Base-by-base conservation (phyloP, 1,140 invertebrate genomes). In the Drosophila lacteicornis region DNA sequence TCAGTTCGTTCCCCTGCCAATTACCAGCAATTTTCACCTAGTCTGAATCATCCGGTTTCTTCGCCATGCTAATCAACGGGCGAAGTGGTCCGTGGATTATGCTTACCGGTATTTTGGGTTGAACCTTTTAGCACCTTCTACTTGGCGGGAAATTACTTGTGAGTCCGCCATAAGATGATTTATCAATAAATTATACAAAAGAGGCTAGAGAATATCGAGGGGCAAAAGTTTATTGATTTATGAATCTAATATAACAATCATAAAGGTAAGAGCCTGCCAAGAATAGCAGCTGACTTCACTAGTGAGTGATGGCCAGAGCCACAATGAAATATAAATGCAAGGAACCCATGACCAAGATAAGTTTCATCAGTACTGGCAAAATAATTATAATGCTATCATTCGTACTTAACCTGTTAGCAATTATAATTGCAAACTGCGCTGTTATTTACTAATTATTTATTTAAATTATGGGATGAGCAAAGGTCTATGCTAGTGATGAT, bases 21-120 rank as follows among this genome's bases (percentile, higher is more conserved):
- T 61, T 59, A 80, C 65, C 63, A 7, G 42, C 58, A 70, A 49
- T 79, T 79, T 71, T 70, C 75, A 79, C 75, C 75, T 71, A 38
- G 3, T 63, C 80, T 87, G 84, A 86, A 42, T 80, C 80, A 88
- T 66, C 45, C 25, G 13, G 27, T 53, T 19, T 55, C 30, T 61
- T 78, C 38, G 47, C 33, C 40, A 59, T 67, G 73, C 74, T 76
- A 76, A 76, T 76, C 30, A 70, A 47, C 46, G 19, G 38, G 43
- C 33, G 50, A 69, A 73, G 51, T 73, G 69, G 43, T 38, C 53
- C 67, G 38, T 73, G 65, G 38, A 38, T 17, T 51, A 33, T 51
- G 47, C 38, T 57, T 57, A 50, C 43, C n/a, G 40, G 15, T 25
- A 36, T 76, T 75, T 75, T 38, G 11, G 27, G 56, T 60, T 69